These are phyloP conservation scores for Drosophila barbarae DNA, from an alignment of 2,888 invertebrate genomes.

Conservation along the genomic window DNA sequence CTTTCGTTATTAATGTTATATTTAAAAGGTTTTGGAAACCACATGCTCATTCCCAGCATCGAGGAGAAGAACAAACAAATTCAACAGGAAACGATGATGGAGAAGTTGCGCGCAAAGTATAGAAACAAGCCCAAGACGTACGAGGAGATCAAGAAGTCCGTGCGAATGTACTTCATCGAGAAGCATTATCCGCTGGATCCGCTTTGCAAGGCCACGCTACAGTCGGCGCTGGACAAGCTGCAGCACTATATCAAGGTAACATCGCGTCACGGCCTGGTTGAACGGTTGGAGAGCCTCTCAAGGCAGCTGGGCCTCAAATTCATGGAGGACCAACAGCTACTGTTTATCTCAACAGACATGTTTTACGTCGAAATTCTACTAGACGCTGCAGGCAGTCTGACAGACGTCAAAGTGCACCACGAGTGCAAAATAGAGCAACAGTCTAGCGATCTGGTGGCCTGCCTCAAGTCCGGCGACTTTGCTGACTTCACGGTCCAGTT, in stretches of 20 bases:
- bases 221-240: slow-evolving; percentile 93
- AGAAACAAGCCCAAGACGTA: slow-evolving; percentile 91
- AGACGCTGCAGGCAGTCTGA: slow-evolving; percentile 90
- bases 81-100: slow-evolving; percentile 94
- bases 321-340: slow-evolving; percentile 89
- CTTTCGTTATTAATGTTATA: not conserved
- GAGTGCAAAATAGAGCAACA: slow-evolving; percentile 91
- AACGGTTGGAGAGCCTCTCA: slow-evolving; percentile 93
- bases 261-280: slow-evolving; percentile 93
- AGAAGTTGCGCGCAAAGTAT: slow-evolving; percentile 90
- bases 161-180: slow-evolving; percentile 92
- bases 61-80: slow-evolving; percentile 85
- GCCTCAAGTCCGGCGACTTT: slow-evolving; percentile 92
- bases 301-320: slow-evolving; percentile 95
- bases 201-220: slow-evolving; percentile 90
- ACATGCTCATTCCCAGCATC: slow-evolving; percentile 65
- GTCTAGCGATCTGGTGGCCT: slow-evolving; percentile 92
- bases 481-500: slow-evolving; percentile 94
- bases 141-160: slow-evolving; percentile 91
- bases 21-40: slow-evolving; percentile 38
- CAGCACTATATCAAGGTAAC: slow-evolving; percentile 97
- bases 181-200: slow-evolving; percentile 93
- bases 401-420: slow-evolving; percentile 94
- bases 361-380: slow-evolving; percentile 95
- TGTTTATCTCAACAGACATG: slow-evolving; percentile 97